Evolutionary conservation across 2,113 vertebrate genomes (phyloP).

Genomic region (Thermophis baileyi): DNA sequence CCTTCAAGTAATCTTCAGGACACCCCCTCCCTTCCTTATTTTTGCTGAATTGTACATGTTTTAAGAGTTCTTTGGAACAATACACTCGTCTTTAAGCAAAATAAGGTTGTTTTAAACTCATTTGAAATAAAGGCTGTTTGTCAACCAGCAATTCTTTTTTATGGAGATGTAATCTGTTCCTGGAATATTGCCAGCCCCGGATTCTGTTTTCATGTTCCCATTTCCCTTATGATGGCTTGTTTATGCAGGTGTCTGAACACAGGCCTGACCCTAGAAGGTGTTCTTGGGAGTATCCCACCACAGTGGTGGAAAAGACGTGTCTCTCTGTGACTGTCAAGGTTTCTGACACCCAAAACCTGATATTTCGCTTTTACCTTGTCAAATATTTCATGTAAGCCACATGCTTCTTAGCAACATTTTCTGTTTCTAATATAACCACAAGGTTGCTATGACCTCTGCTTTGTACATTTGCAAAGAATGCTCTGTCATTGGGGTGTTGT

Average conservation of each 20-base stretch:
- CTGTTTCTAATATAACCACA: slow-evolving; percentile 22
- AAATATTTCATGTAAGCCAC: slow-evolving; percentile 16
- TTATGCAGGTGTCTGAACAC: neutral
- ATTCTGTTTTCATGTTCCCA: neutral
- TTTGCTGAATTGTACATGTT: neutral
- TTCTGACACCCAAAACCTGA: neutral
- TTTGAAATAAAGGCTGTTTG: neutral
- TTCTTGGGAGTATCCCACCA: neutral
- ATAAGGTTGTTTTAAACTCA: neutral
- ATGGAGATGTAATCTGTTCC: neutral
- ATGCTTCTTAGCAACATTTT: slow-evolving; percentile 40
- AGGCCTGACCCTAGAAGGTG: neutral
- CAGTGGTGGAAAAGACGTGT: neutral
- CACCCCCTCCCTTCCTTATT: neutral
- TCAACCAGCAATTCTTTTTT: neutral
- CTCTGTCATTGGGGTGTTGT: neutral
- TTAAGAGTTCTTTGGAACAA: neutral
- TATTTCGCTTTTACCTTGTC: neutral
- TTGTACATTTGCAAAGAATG: slow-evolving; percentile 17
- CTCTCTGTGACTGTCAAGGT: neutral
- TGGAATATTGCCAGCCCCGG: neutral
- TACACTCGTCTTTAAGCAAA: neutral
- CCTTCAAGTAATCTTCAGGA: neutral
- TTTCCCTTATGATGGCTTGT: neutral
- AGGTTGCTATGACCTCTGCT: slow-evolving; percentile 1